Conservation (phyloP, 2,797 vertebrate species). For the Darevskia mixta region DNA sequence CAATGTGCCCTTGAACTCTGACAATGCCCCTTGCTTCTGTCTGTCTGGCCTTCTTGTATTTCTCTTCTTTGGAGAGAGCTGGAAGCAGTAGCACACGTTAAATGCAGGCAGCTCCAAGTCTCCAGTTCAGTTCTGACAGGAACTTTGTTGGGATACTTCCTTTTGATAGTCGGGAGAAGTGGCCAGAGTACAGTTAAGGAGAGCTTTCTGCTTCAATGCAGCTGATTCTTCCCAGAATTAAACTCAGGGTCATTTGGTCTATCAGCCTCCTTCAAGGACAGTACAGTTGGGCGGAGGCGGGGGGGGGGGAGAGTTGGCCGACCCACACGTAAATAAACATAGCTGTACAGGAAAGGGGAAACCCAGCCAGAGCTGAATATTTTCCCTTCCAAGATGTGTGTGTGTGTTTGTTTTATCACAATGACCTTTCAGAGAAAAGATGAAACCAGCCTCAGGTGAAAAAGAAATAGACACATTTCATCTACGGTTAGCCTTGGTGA, state of each 20-base stretch:
- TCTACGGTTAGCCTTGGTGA: constrained; percentile 87
- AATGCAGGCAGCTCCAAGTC: not conserved
- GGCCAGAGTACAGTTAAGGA: constrained; percentile 48
- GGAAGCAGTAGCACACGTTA: not conserved
- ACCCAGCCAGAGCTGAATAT: constrained; percentile 66
- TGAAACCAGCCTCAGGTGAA: constrained; percentile 89
- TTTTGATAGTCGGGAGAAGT: not conserved
- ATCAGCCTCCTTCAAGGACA: not conserved
- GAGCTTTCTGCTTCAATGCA: not conserved
- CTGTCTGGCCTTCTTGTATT: too few species aligned
- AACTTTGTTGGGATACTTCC: not conserved
- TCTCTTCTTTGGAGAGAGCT: not conserved
- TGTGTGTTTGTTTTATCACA: constrained; percentile 84
- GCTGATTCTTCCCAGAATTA: not conserved
- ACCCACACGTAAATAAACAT: constrained; percentile 71
- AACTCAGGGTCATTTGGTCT: not conserved
- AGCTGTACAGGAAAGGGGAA: constrained; percentile 58
- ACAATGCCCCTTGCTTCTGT: not conserved
- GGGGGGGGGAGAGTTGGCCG: constrained; percentile 8
- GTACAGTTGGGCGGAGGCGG: not conserved
- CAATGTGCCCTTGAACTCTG: not conserved
- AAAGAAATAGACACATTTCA: constrained; percentile 95
- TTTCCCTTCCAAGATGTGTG: constrained; percentile 78
- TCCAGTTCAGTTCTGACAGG: not conserved
- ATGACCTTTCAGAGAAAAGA: constrained; percentile 90